phyloP scores from a whole-genome alignment of 2,113 vertebrate genomes.

The Zosterops borbonicus region DNA sequence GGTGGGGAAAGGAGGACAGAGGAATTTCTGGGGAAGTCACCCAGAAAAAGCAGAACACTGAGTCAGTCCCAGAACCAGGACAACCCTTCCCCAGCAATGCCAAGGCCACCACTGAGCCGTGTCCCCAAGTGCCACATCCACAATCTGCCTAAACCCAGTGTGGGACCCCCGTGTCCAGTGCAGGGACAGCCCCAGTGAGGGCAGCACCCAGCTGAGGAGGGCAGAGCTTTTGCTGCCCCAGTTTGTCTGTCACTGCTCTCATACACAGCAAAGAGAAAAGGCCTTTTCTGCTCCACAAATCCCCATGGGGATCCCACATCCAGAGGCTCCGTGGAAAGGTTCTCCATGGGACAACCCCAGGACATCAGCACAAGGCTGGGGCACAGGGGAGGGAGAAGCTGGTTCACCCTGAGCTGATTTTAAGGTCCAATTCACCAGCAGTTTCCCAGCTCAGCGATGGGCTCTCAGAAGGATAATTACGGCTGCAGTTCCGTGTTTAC shows the following conservation, averaged over 20 bases:
- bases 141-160: fast-evolving
- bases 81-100: background rate
- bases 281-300: background rate
- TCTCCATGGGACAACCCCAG: no score
- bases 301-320: fast-evolving
- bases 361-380: fast-evolving
- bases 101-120: fast-evolving
- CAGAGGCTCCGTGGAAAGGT: fast-evolving
- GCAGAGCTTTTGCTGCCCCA: background rate
- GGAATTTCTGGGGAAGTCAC: background rate
- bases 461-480: background rate
- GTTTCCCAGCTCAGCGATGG: background rate
- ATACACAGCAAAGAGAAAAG: background rate
- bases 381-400: background rate
- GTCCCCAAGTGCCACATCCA: background rate
- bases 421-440: background rate
- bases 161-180: fast-evolving
- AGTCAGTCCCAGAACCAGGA: background rate
- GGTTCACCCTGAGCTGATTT: background rate
- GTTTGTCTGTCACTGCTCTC: fast-evolving
- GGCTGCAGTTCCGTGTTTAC: background rate
- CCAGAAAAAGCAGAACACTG: background rate
- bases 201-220: background rate
- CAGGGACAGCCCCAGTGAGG: background rate
- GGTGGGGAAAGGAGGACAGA: background rate